A percentile compares a stretch with the other conserved stretches of the same genome.
phyloP scores from a whole-genome alignment of 2,797 vertebrate species.

The Danio jaintianensis region DNA sequence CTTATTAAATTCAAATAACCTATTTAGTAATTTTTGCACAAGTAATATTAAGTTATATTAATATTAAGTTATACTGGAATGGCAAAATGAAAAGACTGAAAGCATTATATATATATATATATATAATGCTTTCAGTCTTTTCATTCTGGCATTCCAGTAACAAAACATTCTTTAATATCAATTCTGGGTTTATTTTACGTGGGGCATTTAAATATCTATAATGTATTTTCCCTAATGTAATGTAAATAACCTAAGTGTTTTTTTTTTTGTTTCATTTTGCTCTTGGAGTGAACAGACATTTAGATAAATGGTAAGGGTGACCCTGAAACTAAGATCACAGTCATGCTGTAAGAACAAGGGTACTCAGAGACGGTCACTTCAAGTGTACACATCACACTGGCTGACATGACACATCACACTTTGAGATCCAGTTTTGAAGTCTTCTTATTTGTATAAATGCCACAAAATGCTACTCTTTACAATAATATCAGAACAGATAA shows the following conservation, averaged over 20 bases:
- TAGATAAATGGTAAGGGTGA: slow-evolving; percentile 1
- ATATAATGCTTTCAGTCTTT: background rate
- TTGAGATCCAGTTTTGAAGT: background rate
- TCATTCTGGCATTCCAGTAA: background rate
- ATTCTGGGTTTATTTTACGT: background rate
- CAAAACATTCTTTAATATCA: background rate
- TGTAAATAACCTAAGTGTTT: background rate
- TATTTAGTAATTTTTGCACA: background rate
- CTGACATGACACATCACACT: too few species aligned
- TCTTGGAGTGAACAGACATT: slow-evolving; percentile 1
- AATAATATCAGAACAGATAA: background rate
- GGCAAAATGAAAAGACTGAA: background rate
- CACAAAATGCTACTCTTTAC: slow-evolving; percentile 14
- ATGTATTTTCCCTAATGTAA: slow-evolving; percentile 4
- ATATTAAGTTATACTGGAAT: too few species aligned
- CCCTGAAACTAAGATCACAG: slow-evolving; percentile 33
- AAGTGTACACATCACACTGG: background rate
- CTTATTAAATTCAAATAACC: too few species aligned
- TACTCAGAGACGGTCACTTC: background rate
- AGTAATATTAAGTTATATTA: too few species aligned
- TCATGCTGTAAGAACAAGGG: slow-evolving; percentile 4
- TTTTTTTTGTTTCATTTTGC: slow-evolving; percentile 4
- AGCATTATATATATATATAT: too few species aligned
- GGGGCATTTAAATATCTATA: background rate
- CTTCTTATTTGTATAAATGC: background rate